Base-by-base conservation (phyloP, 92 coral and sea anemone genomes). In the Phymanthus crucifer region DNA sequence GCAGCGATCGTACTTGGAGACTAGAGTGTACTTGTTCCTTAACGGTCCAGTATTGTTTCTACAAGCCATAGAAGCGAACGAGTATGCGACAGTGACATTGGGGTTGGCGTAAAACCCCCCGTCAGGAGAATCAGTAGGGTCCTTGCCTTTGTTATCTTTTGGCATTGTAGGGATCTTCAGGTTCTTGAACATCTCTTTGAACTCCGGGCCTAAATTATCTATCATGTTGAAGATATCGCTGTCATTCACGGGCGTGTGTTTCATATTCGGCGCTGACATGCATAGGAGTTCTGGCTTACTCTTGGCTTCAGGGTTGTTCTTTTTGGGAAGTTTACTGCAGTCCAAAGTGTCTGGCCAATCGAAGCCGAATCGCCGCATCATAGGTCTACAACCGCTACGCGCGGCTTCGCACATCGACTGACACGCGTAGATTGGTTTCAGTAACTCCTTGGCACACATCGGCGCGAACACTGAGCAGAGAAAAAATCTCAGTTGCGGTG, bases 381-480 rank as follows among this genome's bases (percentile, higher is more conserved):
- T 84, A 0, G 91, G 91, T 3, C 84, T 47, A 36, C 99, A 96
- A 1, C 98, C 99, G 66, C 73, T 76, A 23, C 91, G 87, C 13
- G 99, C 95, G 27, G 88, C 91, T 50, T 90, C 96, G 70, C 99
- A 96, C 90, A 91, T 91, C 47, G 97, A 91, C 3, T 90, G 81
- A 45, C 99, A 96, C 67, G 98, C 85, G 77, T 86, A 85, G 33
- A 96, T 80, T 66, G 99, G 98, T n/a, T 83, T 85, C 40, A 87
- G 86, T 10, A 91, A 81, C 24, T 83, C 98, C 29, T 79, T 86
- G 33, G 80, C 75, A 36, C 99, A 96, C 97, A 96, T 87, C 1
- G 99, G 99, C 54, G 90, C 94, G 73, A 93, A 96, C 43, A 94
- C 91, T 0, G 98, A 93, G 32, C 99, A 96, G 64, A 96, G 88